Evolutionary conservation across 1,140 invertebrate genomes (phyloP).

Genomic region (Drosophila santomea): DNA sequence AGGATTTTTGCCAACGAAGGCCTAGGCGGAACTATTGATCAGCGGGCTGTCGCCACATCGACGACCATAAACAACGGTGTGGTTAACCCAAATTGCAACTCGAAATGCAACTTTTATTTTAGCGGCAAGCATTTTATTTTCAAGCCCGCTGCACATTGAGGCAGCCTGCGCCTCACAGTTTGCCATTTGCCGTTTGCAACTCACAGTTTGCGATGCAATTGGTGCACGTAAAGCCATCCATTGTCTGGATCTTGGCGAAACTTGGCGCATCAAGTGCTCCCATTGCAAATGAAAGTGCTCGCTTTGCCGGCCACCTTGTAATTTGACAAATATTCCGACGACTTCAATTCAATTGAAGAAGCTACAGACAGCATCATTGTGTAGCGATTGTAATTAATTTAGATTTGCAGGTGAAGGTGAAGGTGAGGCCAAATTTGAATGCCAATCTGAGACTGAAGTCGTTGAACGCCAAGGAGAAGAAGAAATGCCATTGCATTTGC

Average conservation of each 20-base stretch:
- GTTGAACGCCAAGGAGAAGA: constrained; percentile 20
- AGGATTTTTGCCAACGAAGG: constrained; percentile 24
- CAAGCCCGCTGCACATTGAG: constrained; percentile 72
- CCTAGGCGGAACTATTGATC: constrained; percentile 42
- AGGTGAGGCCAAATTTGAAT: constrained; percentile 3
- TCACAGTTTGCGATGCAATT: constrained; percentile 37
- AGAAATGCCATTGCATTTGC: constrained; percentile 44
- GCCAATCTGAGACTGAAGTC: constrained; percentile 21
- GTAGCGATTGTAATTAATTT: constrained; percentile 17
- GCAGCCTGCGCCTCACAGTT: constrained; percentile 8
- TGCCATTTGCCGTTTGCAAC: no score
- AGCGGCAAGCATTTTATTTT: constrained; percentile 59
- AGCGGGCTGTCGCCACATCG: constrained; percentile 16
- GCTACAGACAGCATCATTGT: constrained; percentile 57
- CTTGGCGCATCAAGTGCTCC: constrained; percentile 66
- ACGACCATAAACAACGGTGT: constrained; percentile 43
- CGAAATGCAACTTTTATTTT: constrained; percentile 71
- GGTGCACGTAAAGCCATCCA: constrained; percentile 65
- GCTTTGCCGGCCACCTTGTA: constrained; percentile 60
- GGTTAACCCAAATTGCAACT: constrained; percentile 67
- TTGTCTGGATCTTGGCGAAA: constrained; percentile 60
- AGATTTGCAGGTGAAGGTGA: constrained; percentile 44
- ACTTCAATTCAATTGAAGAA: constrained; percentile 56
- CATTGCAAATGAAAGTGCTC: constrained; percentile 70
- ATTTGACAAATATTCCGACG: constrained; percentile 71